Evolutionary conservation across 2,888 invertebrate species (phyloP).

Genomic region (Drosophila mimica): DNA sequence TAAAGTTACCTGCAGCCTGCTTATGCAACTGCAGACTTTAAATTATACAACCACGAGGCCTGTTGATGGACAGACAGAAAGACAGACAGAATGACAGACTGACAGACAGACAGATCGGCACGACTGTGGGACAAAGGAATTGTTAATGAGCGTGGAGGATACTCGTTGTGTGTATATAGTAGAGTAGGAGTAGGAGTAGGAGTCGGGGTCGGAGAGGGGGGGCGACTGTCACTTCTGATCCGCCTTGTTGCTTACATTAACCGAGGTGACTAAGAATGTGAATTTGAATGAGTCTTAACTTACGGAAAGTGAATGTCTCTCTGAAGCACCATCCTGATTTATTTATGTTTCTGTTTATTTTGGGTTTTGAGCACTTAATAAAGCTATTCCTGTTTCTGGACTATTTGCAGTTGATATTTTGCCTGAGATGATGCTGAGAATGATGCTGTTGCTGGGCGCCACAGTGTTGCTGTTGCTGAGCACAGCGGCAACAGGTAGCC

Average conservation of each 20-base stretch:
- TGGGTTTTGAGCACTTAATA: constrained; percentile 54
- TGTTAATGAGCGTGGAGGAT: constrained; percentile 61
- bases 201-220: too few species aligned
- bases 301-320: constrained; percentile 27
- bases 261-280: constrained; percentile 68
- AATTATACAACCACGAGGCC: constrained; percentile 1
- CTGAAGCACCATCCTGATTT: background rate
- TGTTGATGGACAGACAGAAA: constrained; percentile 56
- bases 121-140: constrained; percentile 71
- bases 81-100: constrained; percentile 63
- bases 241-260: constrained; percentile 75
- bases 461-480: constrained; percentile 48
- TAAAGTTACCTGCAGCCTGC: background rate
- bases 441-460: constrained; percentile 48
- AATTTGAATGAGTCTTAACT: constrained; percentile 61
- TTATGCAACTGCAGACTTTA: constrained; percentile 12
- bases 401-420: constrained; percentile 43
- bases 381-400: constrained; percentile 44
- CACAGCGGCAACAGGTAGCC: constrained; percentile 53
- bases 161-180: constrained; percentile 2
- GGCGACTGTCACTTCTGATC: constrained; percentile 54
- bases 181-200: background rate
- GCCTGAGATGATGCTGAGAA: constrained; percentile 26
- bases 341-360: constrained; percentile 19
- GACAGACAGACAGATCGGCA: constrained; percentile 68